Percentiles rank a stretch among this genome's conserved stretches.
phyloP scores from a whole-genome alignment of 35 echinoderm and acorn worm genomes.

The Heliocidaris tuberculata region DNA sequence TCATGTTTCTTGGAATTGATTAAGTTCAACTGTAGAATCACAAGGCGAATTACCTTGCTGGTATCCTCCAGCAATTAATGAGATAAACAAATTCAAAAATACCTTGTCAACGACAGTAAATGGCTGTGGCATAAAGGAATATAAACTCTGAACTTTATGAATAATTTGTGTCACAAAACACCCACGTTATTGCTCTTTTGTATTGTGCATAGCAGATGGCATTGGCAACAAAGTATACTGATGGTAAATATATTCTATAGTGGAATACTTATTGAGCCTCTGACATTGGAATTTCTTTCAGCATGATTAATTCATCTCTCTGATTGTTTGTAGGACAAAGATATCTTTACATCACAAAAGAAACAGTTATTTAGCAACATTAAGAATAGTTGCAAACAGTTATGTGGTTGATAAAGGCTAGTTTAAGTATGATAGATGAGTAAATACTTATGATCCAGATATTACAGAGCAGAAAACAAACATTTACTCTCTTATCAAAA shows the following conservation, averaged over 20 bases:
- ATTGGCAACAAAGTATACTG: not conserved
- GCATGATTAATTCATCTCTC: not conserved
- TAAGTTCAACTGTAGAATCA: too few relatives aligned
- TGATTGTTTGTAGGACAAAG: not conserved
- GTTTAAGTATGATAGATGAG: not conserved
- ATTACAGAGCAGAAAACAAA: not conserved
- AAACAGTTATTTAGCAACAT: not conserved
- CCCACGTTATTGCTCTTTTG: not conserved
- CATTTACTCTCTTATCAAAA: not conserved
- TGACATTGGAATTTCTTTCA: not conserved
- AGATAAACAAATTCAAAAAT: not conserved
- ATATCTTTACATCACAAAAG: not conserved
- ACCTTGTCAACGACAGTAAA: not conserved
- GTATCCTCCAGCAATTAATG: not conserved
- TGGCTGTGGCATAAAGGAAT: not conserved
- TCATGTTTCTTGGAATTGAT: too few relatives aligned
- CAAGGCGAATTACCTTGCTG: not conserved
- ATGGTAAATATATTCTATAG: not conserved
- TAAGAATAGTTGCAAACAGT: not conserved
- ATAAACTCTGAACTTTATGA: slow-evolving; percentile 3
- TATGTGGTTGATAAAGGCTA: not conserved
- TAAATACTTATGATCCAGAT: not conserved
- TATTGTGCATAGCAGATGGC: not conserved
- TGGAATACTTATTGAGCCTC: not conserved
- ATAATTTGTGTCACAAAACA: slow-evolving; percentile 5